A percentile compares a stretch with the other conserved stretches of the same genome.
Evolutionary conservation across 2,888 invertebrate genomes (phyloP).

Genomic region (Brachylomia viminalis): DNA sequence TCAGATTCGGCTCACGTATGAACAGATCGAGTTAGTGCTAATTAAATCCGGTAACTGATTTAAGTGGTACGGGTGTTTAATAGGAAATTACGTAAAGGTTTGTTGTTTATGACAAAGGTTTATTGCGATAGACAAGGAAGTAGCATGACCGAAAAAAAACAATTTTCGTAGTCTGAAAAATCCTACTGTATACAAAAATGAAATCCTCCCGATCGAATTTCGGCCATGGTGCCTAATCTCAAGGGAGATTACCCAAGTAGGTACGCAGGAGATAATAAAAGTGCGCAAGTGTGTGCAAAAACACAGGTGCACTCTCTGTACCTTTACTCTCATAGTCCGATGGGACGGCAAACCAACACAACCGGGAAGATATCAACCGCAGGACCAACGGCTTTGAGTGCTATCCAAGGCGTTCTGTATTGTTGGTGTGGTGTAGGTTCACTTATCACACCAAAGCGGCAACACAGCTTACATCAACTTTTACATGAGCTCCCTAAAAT

Average conservation of each 20-base stretch:
- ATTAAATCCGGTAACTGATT: conserved; percentile 42
- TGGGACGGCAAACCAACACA: neutral
- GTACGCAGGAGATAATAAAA: neutral
- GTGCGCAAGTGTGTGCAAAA: neutral
- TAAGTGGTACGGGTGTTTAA: conserved; percentile 19
- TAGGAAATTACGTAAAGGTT: conserved; percentile 12
- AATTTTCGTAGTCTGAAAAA: neutral
- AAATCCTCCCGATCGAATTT: neutral
- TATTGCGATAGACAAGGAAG: neutral
- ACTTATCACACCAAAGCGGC: neutral
- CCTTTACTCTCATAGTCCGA: neutral
- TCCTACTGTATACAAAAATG: neutral
- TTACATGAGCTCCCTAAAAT: no score
- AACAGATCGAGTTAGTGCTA: conserved; percentile 50
- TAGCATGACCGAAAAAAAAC: neutral
- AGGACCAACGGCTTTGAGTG: neutral
- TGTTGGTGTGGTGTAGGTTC: neutral
- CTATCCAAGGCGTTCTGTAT: neutral
- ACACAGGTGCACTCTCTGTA: neutral
- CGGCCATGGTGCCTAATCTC: neutral
- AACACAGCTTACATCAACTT: neutral
- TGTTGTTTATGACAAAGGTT: conserved; percentile 16
- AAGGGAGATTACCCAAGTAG: neutral
- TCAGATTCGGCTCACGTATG: conserved; percentile 51
- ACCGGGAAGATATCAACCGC: neutral